These are phyloP conservation scores for Mythimna albipuncta DNA, from an alignment of 2,888 invertebrate species.

Conservation along the genomic window DNA sequence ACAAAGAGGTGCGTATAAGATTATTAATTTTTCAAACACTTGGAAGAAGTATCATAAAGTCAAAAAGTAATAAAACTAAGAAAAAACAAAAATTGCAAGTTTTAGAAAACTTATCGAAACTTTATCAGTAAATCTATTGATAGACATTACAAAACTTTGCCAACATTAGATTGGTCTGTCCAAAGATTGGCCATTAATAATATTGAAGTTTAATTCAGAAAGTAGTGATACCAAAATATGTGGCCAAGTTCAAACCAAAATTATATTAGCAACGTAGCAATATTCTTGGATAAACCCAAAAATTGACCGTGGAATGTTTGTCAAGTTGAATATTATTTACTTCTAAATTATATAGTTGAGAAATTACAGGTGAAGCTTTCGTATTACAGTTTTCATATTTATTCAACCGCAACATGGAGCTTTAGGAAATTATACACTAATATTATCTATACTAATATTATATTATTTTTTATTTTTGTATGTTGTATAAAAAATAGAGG, in stretches of 20 bases:
- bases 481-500: too few relatives aligned
- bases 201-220: background rate
- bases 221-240: background rate
- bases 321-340: conserved; percentile 18
- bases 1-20: background rate
- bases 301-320: conserved; percentile 13
- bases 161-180: background rate
- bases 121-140: background rate
- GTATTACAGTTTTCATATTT: conserved; percentile 26
- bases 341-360: conserved; percentile 36
- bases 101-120: background rate
- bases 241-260: background rate
- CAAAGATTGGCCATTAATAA: background rate
- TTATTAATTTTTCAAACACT: background rate
- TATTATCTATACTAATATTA: too few relatives aligned
- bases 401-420: conserved; percentile 19
- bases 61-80: background rate
- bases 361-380: conserved; percentile 15
- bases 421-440: background rate
- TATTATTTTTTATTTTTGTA: too few relatives aligned
- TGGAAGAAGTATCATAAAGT: background rate
- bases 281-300: background rate
- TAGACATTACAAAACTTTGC: background rate
- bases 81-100: background rate
- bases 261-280: background rate